phyloP scores from a whole-genome alignment of 2,888 invertebrate genomes.

The Odontocerum albicorne region DNA sequence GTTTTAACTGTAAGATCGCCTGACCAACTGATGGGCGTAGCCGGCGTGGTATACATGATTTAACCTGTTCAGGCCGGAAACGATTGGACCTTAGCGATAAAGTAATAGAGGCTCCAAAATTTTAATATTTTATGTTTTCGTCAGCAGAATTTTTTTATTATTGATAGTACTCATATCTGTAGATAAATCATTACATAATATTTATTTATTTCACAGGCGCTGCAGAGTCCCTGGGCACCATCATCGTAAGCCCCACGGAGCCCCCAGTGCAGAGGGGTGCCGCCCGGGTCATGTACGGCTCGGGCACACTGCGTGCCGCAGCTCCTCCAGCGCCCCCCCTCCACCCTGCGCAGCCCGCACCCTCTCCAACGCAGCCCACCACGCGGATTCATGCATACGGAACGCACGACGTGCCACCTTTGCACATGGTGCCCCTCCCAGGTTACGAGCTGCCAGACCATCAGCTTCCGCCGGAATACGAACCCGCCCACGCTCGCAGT shows the following conservation, averaged over 20 bases:
- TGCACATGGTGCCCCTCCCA: constrained; percentile 37
- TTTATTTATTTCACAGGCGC: constrained; percentile 34
- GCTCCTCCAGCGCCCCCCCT: constrained; percentile 46
- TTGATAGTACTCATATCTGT: not conserved
- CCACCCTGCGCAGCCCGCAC: constrained; percentile 41
- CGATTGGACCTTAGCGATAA: no score
- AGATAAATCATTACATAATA: not conserved
- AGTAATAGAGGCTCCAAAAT: no score
- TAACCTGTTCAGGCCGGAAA: no score
- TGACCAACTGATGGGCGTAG: no score
- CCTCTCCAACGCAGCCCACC: constrained; percentile 23
- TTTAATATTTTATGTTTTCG: no score
- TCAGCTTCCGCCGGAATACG: constrained; percentile 29
- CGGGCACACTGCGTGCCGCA: constrained; percentile 54
- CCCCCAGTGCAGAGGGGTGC: constrained; percentile 58
- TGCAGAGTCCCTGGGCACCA: constrained; percentile 46
- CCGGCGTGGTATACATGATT: no score
- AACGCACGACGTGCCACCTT: constrained; percentile 28
- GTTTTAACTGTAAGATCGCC: no score
- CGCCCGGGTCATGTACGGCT: constrained; percentile 59
- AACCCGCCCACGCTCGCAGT: constrained; percentile 26
- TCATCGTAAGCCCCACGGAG: constrained; percentile 49
- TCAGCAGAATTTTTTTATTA: not conserved
- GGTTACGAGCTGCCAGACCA: constrained; percentile 37
- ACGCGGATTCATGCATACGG: constrained; percentile 19